phyloP scores from a whole-genome alignment of 2,797 vertebrate species.

The Crypturellus tataupa region DNA sequence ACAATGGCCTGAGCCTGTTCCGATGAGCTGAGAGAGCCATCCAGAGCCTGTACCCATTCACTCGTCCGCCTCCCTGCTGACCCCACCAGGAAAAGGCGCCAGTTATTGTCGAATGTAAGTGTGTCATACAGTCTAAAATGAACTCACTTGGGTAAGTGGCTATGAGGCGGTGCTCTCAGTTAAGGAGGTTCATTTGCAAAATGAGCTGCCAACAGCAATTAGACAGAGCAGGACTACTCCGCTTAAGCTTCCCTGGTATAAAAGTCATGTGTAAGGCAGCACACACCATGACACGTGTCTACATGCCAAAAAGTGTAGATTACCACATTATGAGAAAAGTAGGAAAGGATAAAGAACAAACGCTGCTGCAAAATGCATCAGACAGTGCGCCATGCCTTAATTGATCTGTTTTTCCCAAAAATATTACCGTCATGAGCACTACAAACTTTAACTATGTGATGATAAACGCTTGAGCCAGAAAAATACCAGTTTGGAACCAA shows the following conservation, averaged over 20 bases:
- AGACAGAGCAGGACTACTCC: background rate
- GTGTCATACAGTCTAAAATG: background rate
- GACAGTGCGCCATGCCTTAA: background rate
- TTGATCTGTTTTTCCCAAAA: background rate
- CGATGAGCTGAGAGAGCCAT: background rate
- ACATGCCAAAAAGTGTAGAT: background rate
- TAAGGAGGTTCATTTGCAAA: background rate
- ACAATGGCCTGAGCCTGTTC: background rate
- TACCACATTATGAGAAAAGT: background rate
- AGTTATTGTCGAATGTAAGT: background rate
- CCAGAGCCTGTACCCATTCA: background rate
- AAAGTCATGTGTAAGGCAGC: background rate
- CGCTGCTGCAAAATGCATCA: background rate
- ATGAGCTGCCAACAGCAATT: background rate
- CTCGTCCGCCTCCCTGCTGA: background rate
- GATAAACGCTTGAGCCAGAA: background rate
- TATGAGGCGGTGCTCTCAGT: background rate
- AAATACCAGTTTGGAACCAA: background rate
- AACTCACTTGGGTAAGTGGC: conserved; percentile 3
- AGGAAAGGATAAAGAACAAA: background rate
- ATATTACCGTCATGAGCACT: background rate
- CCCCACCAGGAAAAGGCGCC: background rate
- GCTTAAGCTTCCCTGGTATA: background rate
- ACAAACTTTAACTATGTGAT: background rate
- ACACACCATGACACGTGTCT: background rate